A percentile compares a stretch with the other conserved stretches of the same genome.
phyloP scores from a whole-genome alignment of 92 coral and sea anemone genomes.

The Parazoanthus swiftii region DNA sequence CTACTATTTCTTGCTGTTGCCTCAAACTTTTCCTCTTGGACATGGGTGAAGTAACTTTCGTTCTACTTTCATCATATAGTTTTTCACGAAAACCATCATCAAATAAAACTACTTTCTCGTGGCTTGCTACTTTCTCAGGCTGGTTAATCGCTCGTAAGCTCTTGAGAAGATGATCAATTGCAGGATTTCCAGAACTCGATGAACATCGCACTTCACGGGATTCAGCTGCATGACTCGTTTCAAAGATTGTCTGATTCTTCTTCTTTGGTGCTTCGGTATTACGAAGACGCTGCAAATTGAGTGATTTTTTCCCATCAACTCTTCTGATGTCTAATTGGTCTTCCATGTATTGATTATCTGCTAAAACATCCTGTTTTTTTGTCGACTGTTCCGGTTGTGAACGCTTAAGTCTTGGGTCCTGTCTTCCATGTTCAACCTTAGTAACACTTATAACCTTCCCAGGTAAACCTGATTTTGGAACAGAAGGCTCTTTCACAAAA shows the following conservation, averaged over 20 bases:
- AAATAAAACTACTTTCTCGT: background rate
- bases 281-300: background rate
- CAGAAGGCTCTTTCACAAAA: background rate
- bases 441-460: background rate
- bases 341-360: background rate
- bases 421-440: conserved; percentile 30
- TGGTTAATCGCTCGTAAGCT: conserved; percentile 22
- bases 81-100: background rate
- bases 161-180: conserved; percentile 15
- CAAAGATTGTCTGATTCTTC: background rate
- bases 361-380: background rate
- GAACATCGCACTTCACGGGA: background rate
- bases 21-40: background rate
- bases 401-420: conserved; percentile 11
- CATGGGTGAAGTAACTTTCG: background rate
- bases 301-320: background rate
- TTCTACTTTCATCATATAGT: background rate
- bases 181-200: conserved; percentile 8
- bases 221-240: background rate
- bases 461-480: background rate
- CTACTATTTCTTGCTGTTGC: background rate
- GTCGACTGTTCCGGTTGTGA: background rate
- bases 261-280: background rate
- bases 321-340: background rate
- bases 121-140: background rate